Conservation (phyloP, 2,113 vertebrate species). For the Hylia prasina region DNA sequence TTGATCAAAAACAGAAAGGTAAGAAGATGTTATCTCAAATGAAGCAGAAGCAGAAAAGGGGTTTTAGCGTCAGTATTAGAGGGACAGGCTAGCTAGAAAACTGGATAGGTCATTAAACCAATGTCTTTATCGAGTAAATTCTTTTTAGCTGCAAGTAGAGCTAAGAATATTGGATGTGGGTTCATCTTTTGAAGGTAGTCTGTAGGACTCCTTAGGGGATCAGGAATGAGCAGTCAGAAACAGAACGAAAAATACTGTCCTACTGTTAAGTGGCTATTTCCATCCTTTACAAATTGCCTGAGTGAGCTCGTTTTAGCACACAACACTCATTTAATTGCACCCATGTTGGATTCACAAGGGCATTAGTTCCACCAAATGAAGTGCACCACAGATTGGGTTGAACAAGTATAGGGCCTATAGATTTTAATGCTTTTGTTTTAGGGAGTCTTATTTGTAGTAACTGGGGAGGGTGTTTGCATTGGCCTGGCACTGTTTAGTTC, state of each 20-base stretch:
- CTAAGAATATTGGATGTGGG: background rate
- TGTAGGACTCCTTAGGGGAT: background rate
- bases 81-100: background rate
- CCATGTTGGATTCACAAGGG: background rate
- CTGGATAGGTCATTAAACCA: background rate
- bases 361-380: background rate
- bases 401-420: background rate
- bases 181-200: background rate
- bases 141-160: background rate
- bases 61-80: background rate
- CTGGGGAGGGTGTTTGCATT: background rate
- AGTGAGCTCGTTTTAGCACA: background rate
- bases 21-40: background rate
- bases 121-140: background rate
- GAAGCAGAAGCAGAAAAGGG: background rate
- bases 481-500: background rate
- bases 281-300: background rate
- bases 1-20: background rate
- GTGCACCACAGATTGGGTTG: background rate
- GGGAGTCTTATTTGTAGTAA: background rate
- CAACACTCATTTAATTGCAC: background rate
- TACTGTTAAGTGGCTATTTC: background rate
- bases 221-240: background rate
- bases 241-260: background rate
- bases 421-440: background rate